Percentiles rank a stretch among this genome's conserved stretches.
Evolutionary conservation across 2,113 vertebrate species (phyloP).

Genomic region (Taxidea taxus): DNA sequence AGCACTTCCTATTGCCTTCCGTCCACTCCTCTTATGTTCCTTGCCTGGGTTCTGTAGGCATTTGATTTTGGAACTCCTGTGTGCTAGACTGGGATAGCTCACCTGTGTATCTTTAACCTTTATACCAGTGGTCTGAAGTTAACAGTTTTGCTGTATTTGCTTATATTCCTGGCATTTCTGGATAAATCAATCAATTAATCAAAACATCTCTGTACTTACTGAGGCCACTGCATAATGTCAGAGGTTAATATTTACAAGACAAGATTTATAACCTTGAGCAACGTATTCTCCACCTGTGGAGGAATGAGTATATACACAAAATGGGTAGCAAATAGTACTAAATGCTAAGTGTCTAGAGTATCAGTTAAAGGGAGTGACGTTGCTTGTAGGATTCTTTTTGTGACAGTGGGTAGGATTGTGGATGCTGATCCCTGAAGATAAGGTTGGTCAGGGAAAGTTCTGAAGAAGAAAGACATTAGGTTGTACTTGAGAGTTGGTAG

Average conservation of each 20-base stretch:
- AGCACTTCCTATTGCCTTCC: neutral
- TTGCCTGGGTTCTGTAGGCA: neutral
- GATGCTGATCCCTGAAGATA: neutral
- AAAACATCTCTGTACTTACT: neutral
- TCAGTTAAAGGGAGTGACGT: neutral
- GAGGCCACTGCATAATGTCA: neutral
- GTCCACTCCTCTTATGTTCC: neutral
- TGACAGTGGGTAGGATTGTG: neutral
- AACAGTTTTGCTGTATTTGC: neutral
- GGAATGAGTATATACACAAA: neutral
- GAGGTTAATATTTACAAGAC: neutral
- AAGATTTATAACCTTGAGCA: neutral
- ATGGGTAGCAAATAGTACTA: neutral
- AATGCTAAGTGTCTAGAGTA: neutral
- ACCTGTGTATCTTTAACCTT: neutral
- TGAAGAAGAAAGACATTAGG: neutral
- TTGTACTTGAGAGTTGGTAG: neutral
- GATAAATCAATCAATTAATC: neutral
- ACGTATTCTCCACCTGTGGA: neutral
- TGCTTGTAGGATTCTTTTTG: neutral
- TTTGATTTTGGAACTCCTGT: slow-evolving; percentile 3
- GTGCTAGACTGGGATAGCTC: neutral
- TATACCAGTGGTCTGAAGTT: neutral
- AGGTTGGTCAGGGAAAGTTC: neutral
- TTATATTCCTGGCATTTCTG: slow-evolving; percentile 15